Evolutionary conservation across 2,888 invertebrate genomes (phyloP).

Genomic region (Tethea ocularis): DNA sequence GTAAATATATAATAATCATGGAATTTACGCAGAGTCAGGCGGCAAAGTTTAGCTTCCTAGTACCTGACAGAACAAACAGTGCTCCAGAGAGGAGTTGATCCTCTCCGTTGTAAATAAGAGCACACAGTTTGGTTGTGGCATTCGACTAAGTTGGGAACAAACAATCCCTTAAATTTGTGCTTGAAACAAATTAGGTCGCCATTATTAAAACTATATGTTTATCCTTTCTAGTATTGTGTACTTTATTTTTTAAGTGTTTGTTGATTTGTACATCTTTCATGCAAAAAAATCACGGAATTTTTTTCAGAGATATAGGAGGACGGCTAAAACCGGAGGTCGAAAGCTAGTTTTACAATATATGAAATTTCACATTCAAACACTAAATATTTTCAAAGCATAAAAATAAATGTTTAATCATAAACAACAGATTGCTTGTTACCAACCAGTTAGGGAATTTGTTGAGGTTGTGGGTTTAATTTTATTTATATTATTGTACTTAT

Average conservation of each 20-base stretch:
- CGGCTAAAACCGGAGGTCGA: no score
- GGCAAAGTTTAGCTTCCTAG: slow-evolving; percentile 77
- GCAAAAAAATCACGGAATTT: no score
- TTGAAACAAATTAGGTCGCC: background rate
- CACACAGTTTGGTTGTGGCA: slow-evolving; percentile 50
- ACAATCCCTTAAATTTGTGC: slow-evolving; percentile 42
- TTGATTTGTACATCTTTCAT: no score
- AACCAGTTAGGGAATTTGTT: slow-evolving; percentile 56
- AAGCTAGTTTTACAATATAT: no score
- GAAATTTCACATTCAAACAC: no score
- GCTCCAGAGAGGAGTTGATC: slow-evolving; percentile 67
- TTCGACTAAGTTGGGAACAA: slow-evolving; percentile 64
- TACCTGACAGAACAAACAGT: slow-evolving; percentile 73
- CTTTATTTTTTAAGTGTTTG: no score
- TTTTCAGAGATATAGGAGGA: no score
- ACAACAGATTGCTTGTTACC: slow-evolving; percentile 53
- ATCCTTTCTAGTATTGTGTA: no score
- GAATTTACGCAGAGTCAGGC: slow-evolving; percentile 67
- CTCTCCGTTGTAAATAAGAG: slow-evolving; percentile 60
- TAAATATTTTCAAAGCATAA: no score
- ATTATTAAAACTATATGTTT: no score
- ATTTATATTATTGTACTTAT: slow-evolving; percentile 20
- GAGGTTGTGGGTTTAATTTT: slow-evolving; percentile 60
- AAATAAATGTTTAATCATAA: no score
- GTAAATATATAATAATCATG: slow-evolving; percentile 34